Percentiles rank a stretch among this genome's conserved stretches.
Evolutionary conservation across 2,113 vertebrate genomes (phyloP).

Genomic region (Tenrec ecaudatus): DNA sequence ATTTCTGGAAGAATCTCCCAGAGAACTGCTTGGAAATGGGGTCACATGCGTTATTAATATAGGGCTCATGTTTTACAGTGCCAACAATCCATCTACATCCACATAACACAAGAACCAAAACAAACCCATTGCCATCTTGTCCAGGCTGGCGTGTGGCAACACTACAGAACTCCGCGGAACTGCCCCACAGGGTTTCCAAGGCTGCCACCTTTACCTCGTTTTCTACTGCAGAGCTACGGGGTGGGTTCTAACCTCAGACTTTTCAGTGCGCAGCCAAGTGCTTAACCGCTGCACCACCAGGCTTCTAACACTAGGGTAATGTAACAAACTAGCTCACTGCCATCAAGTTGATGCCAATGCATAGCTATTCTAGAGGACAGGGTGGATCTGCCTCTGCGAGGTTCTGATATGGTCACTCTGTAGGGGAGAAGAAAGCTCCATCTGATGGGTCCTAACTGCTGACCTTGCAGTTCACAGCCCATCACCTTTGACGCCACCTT

Average conservation of each 20-base stretch:
- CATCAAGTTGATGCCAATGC: no score
- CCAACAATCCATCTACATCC: slow-evolving; percentile 26
- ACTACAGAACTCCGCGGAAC: not conserved
- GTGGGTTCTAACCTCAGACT: not conserved
- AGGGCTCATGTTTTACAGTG: not conserved
- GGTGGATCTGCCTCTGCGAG: no score
- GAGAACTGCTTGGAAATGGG: not conserved
- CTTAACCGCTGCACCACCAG: not conserved
- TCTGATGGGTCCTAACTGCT: no score
- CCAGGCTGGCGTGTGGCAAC: not conserved
- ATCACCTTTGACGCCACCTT: no score
- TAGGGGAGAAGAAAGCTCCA: no score
- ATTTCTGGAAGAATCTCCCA: not conserved
- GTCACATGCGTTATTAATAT: not conserved
- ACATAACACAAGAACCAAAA: not conserved
- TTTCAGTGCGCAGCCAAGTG: not conserved
- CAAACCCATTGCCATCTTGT: not conserved
- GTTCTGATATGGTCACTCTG: no score
- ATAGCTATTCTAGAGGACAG: no score
- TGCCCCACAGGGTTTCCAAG: not conserved
- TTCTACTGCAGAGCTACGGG: not conserved
- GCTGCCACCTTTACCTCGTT: not conserved
- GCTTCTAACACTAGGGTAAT: no score
- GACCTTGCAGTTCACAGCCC: no score
- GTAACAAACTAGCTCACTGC: no score